A percentile compares a stretch with the other conserved stretches of the same genome.
Conservation (phyloP, 1,140 invertebrate genomes). For the Polyergus mexicanus region DNA sequence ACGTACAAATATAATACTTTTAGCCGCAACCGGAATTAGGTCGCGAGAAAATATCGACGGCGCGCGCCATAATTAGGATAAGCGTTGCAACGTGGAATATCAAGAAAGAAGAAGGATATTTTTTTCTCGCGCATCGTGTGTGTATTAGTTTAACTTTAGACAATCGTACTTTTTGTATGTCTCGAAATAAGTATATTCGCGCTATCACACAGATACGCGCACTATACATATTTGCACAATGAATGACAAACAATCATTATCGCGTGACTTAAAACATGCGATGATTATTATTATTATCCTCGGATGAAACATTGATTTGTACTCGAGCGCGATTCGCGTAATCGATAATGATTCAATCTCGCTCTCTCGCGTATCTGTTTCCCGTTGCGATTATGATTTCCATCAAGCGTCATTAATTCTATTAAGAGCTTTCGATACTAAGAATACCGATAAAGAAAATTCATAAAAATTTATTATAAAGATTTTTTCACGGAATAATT, state of each 20-base stretch:
- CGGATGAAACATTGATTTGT: slow-evolving; percentile 11
- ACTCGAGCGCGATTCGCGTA: not conserved
- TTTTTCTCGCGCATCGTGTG: not conserved
- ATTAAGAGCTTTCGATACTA: not conserved
- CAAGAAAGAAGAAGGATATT: slow-evolving; percentile 9
- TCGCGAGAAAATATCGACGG: slow-evolving; percentile 52
- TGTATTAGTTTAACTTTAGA: slow-evolving; percentile 11
- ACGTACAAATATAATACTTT: slow-evolving; percentile 11
- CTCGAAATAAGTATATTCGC: not conserved
- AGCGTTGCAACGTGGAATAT: slow-evolving; percentile 33
- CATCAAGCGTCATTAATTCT: not conserved
- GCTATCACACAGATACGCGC: not conserved
- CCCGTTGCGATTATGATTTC: not conserved
- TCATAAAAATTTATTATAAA: no score
- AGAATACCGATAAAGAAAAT: not conserved
- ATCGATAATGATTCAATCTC: slow-evolving; percentile 31
- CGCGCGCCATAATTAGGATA: slow-evolving; percentile 56
- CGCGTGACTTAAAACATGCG: not conserved
- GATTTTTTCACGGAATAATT: no score
- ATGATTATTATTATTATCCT: slow-evolving; percentile 18
- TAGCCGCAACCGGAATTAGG: slow-evolving; percentile 44
- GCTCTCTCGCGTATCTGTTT: not conserved
- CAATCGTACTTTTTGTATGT: slow-evolving; percentile 5
- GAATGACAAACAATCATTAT: not conserved
- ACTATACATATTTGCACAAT: not conserved